phyloP scores from a whole-genome alignment of 1,140 invertebrate species.

The Amyelois transitella region DNA sequence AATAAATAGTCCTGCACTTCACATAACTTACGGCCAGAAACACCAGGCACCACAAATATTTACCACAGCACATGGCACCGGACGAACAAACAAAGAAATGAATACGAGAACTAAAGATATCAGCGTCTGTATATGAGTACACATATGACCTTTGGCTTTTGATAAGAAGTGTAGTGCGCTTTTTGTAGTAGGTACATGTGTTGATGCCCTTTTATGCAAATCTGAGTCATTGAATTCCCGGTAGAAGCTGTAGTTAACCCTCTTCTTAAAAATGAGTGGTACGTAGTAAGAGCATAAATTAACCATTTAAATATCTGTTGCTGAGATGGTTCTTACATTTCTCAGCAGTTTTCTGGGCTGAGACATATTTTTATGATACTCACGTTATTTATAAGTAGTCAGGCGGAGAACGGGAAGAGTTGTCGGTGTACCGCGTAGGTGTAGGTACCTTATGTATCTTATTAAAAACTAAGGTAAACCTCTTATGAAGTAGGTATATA shows the following conservation, averaged over 20 bases:
- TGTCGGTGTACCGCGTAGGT: too few relatives aligned
- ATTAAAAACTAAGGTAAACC: too few relatives aligned
- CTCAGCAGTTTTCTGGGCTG: too few relatives aligned
- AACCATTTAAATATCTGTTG: too few relatives aligned
- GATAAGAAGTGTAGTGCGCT: slow-evolving; percentile 23
- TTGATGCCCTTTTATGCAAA: slow-evolving; percentile 2
- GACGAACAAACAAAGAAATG: slow-evolving; percentile 13
- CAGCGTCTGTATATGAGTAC: background rate
- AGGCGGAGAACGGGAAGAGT: too few relatives aligned
- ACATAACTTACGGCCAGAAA: slow-evolving; percentile 13
- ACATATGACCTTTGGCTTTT: slow-evolving; percentile 44
- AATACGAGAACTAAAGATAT: slow-evolving; percentile 1
- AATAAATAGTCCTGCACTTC: slow-evolving; percentile 37
- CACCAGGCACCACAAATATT: slow-evolving; percentile 9
- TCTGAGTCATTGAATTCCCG: background rate
- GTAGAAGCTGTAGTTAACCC: background rate
- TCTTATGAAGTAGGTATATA: background rate
- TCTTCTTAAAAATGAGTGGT: too few relatives aligned
- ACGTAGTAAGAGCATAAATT: too few relatives aligned
- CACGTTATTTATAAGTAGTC: too few relatives aligned
- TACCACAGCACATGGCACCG: slow-evolving; percentile 17
- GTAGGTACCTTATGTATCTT: too few relatives aligned
- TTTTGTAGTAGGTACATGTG: slow-evolving; percentile 6
- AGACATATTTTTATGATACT: too few relatives aligned
- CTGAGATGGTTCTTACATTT: too few relatives aligned